Base-by-base conservation (phyloP, 1,140 invertebrate genomes). In the Portunus trituberculatus region DNA sequence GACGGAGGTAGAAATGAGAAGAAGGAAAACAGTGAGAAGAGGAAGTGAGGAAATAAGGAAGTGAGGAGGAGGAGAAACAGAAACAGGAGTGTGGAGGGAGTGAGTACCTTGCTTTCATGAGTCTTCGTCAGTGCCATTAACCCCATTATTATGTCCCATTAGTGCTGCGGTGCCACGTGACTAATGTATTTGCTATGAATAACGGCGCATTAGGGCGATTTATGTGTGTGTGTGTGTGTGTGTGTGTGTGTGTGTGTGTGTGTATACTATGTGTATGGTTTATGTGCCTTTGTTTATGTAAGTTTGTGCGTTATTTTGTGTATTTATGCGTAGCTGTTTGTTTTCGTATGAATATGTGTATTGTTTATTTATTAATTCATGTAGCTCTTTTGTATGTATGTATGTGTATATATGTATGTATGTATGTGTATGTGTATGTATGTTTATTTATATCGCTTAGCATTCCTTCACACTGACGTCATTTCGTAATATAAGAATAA, bases 161-260 rank as follows among this genome's bases (percentile, higher is more conserved):
- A 76, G n/a, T 39, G 6, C 67, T 25, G 67, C 25, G 20, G 67
- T 25, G 20, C 67, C 6, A 20, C 67, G 67, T 76, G 67, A 76
- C 67, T 25, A 76, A 76, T 76, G 67, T n/a, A 76, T 76, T 76
- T 76, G 67, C 67, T 76, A 76, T n/a, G 67, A 76, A 20, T 76
- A n/a, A 76, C 67, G n/a, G 20, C 20, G 20, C 20, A 25, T n/a
- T 25, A 59, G 0, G 6, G 12, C 16, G 52, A 59, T 59, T 59
- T 59, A 59, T 59, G 10, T 59, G 52, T 10, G 52, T 59, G 52
- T 59, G 52, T 59, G 1, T 59, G 52, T 59, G 12, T 59, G 52
- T 59, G 16, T 59, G 52, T 59, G 12, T 59, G 16, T 59, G 52
- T 59, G 52, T 59, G 52, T 10, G 52, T 59, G 52, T 59, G 52